Percentiles rank a stretch among this genome's conserved stretches.
phyloP scores from a whole-genome alignment of 2,797 vertebrate genomes.

The Emydoidea blandingii region DNA sequence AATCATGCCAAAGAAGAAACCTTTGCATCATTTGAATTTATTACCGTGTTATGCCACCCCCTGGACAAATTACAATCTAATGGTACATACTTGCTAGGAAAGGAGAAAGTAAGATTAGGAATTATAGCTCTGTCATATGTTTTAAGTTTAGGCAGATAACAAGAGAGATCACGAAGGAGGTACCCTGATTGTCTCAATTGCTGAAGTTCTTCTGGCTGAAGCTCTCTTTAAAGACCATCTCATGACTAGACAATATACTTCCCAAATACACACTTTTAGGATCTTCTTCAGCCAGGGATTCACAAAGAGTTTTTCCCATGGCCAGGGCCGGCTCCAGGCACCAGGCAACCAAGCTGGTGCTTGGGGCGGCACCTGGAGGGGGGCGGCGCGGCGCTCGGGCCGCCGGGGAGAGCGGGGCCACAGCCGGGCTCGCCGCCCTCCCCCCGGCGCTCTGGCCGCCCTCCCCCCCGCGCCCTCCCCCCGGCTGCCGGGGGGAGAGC shows the following conservation, averaged over 20 bases:
- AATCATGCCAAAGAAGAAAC: not conserved
- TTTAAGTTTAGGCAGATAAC: not conserved
- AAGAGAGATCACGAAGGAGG: not conserved
- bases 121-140: not conserved
- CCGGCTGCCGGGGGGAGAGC: no score
- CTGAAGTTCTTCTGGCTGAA: not conserved
- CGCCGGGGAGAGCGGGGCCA: no score
- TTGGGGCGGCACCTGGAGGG: no score
- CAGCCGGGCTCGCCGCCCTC: no score
- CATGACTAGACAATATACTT: not conserved
- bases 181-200: not conserved
- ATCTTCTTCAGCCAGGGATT: not conserved
- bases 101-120: not conserved
- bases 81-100: not conserved
- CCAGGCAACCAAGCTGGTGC: no score
- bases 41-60: not conserved
- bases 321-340: no score
- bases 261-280: not conserved
- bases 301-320: not conserved
- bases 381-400: no score
- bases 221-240: not conserved
- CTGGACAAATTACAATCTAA: not conserved
- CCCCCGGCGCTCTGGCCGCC: no score
- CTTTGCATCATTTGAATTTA: not conserved
- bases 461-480: no score